Conservation (phyloP, 2,888 invertebrate genomes). For the Drosophila emarginata region DNA sequence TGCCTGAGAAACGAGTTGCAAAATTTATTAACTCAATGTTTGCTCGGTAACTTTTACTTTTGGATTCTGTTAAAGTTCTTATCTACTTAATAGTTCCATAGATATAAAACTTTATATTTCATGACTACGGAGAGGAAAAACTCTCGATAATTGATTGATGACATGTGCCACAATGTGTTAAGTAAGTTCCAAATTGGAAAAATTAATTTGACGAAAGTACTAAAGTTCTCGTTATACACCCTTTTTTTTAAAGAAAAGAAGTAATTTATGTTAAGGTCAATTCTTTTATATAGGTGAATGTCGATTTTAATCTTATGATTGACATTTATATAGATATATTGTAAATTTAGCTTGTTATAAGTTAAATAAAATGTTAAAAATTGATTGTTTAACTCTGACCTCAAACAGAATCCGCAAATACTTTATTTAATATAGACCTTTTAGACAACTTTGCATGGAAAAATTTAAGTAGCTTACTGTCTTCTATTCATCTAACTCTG, state of each 20-base stretch:
- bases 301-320: neutral
- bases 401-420: neutral
- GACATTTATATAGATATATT: neutral
- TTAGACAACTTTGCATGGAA: neutral
- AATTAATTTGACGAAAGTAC: slow-evolving; percentile 14
- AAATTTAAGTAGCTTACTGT: neutral
- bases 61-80: slow-evolving; percentile 42
- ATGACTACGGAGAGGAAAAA: slow-evolving; percentile 27
- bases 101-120: slow-evolving; percentile 20
- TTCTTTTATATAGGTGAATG: neutral
- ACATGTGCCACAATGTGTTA: slow-evolving; percentile 23
- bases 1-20: slow-evolving; percentile 41
- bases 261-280: neutral
- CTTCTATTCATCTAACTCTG: slow-evolving; percentile 4
- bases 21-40: slow-evolving; percentile 52
- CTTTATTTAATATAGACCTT: neutral
- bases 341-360: neutral
- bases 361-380: neutral
- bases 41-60: neutral
- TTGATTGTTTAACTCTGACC: neutral
- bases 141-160: slow-evolving; percentile 42
- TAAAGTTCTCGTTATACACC: neutral
- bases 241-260: neutral
- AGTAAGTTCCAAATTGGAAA: neutral
- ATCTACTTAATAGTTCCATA: slow-evolving; percentile 38